Percentiles rank a stretch among this genome's conserved stretches.
Conservation (phyloP, 2,797 vertebrate species). For the Zalophus californianus region DNA sequence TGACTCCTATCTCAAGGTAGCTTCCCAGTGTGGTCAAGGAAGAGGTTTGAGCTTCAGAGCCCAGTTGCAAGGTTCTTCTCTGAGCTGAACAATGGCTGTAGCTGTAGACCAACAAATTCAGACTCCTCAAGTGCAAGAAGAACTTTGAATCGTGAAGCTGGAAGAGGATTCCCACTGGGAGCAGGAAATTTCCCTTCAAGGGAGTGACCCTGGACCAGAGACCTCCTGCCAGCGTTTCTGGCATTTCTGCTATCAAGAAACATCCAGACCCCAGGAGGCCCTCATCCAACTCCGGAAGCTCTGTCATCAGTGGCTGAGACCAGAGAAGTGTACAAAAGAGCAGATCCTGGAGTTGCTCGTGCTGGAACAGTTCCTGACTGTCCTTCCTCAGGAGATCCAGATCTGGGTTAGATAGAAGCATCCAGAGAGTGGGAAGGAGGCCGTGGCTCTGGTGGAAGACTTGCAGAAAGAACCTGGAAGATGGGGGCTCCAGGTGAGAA, state of each 20-base stretch:
- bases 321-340: not conserved
- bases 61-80: not conserved
- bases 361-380: slow-evolving; percentile 30
- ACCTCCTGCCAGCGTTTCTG: not conserved
- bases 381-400: slow-evolving; percentile 26
- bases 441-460: slow-evolving; percentile 19
- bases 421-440: not conserved
- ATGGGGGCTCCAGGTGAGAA: not conserved
- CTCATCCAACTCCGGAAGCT: not conserved
- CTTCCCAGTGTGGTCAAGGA: not conserved
- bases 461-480: not conserved
- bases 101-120: not conserved
- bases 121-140: not conserved
- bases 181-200: slow-evolving; percentile 16
- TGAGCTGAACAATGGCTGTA: slow-evolving; percentile 24
- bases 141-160: not conserved
- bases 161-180: not conserved
- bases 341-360: not conserved
- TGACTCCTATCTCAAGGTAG: not conserved
- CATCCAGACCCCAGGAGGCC: not conserved
- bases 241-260: not conserved
- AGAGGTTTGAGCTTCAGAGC: not conserved
- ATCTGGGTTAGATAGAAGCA: slow-evolving; percentile 35
- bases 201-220: not conserved
- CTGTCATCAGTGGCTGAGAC: not conserved